phyloP scores from a whole-genome alignment of 1,140 invertebrate species.

The Philopotamus ludificatus region DNA sequence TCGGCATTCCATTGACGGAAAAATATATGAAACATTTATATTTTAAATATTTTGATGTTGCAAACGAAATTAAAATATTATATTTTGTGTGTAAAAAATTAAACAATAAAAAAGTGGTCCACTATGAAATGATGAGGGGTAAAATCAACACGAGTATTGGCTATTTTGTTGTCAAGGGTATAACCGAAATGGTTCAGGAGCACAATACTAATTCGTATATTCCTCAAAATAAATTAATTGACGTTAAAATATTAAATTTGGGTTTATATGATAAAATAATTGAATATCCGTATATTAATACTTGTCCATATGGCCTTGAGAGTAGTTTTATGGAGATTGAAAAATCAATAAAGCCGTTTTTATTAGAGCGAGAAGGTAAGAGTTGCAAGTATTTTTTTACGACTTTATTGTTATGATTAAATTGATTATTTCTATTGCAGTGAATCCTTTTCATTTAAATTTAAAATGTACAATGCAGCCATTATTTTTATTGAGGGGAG shows the following conservation, averaged over 20 bases:
- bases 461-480: constrained; percentile 49
- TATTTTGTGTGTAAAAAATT: constrained; percentile 52
- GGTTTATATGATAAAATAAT: constrained; percentile 26
- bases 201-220: constrained; percentile 49
- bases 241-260: constrained; percentile 32
- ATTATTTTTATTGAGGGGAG: constrained; percentile 51
- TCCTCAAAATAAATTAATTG: constrained; percentile 45
- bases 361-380: constrained; percentile 52
- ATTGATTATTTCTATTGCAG: constrained; percentile 44
- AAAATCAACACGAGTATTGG: constrained; percentile 43
- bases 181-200: constrained; percentile 51
- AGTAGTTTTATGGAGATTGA: constrained; percentile 50
- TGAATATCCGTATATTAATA: constrained; percentile 28
- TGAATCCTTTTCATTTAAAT: constrained; percentile 45
- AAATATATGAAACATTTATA: constrained; percentile 48
- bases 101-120: not conserved
- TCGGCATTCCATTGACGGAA: constrained; percentile 49
- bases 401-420: constrained; percentile 15
- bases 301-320: constrained; percentile 49
- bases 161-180: constrained; percentile 51
- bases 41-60: constrained; percentile 51
- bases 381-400: constrained; percentile 26
- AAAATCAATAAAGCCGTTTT: constrained; percentile 50
- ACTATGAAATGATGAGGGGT: not conserved
- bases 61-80: constrained; percentile 46